Base-by-base conservation (phyloP, 1,140 invertebrate species). In the Pachypsylla venusta region DNA sequence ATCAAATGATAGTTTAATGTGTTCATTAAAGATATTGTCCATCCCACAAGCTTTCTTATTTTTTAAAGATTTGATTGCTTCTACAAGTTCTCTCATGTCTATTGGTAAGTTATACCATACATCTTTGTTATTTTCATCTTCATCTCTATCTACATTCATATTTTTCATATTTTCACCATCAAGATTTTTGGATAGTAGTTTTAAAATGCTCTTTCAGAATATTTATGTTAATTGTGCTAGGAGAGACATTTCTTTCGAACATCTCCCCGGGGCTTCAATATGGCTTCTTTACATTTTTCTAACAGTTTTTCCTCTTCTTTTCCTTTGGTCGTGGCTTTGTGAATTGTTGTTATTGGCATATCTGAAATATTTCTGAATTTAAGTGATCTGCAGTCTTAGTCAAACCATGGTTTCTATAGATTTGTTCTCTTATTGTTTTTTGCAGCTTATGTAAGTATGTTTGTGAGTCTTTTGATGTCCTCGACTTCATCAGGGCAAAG, bases 21-120 rank as follows among this genome's bases (percentile, higher is more conserved):
- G 56, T 35, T 57, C 25, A 35, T 57, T 28, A 26, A 35, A 57
- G 16, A 57, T 10, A 13, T 16, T n/a, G 19, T 57, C 56, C 28
- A 35, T 7, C n/a, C 56, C 56, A 5, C 12, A 22, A 4, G 56
- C 56, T 28, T 57, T 57, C 20, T 35, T 57, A 16, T 35, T 35
- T 20, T 57, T 57, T 2, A 48, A 19, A 4, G 42, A 48, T 48
- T 48, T 48, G 42, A 48, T n/a, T 5, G 42, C 42, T 5, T 48
- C 4, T 48, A 19, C n/a, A 10, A 48, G 16, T n/a, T 48, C 42
- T 5, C 7, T n/a, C 22, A 48, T n/a, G 22, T n/a, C 22, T n/a
- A 48, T 48, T 48, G 16, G n/a, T 48, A 19, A 3, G n/a, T 48
- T 48, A n/a, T 48, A 48, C 42, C 42, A 48, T 5, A 4, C 42